Percentiles rank a stretch among this genome's conserved stretches.
These are phyloP conservation scores for Phainopepla nitens DNA, from an alignment of 2,113 vertebrate genomes.

Conservation along the genomic window DNA sequence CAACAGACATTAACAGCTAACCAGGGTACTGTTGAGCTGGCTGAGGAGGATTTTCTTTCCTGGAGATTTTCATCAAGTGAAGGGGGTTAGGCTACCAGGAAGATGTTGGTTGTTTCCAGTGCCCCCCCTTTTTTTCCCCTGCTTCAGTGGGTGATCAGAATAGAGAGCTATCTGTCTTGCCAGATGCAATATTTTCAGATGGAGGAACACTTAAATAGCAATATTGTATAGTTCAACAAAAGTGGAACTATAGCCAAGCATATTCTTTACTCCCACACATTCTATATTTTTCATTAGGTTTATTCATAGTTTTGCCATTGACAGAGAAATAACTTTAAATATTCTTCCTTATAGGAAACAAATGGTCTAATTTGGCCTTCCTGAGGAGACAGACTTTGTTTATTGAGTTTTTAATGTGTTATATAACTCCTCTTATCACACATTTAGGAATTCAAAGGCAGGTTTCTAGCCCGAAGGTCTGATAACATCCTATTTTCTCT, in stretches of 20 bases:
- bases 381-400: constrained; percentile 52
- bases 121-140: background rate
- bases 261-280: constrained; percentile 30
- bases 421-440: constrained; percentile 58
- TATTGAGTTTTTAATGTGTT: constrained; percentile 47
- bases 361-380: constrained; percentile 46
- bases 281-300: constrained; percentile 52
- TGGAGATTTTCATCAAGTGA: background rate
- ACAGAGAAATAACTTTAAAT: constrained; percentile 56
- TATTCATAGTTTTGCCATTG: constrained; percentile 58
- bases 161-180: background rate
- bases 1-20: background rate
- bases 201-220: constrained; percentile 2
- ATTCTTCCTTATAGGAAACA: constrained; percentile 20
- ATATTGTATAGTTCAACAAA: constrained; percentile 3
- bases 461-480: constrained; percentile 27
- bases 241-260: constrained; percentile 24
- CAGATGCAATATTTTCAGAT: background rate
- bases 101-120: background rate
- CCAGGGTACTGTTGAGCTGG: background rate
- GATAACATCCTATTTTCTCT: constrained; percentile 45
- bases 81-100: background rate
- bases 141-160: background rate
- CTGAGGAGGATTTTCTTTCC: background rate
- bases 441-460: constrained; percentile 37